Evolutionary conservation across 2,888 invertebrate genomes (phyloP), one percentile per base, ranked within the genome.

Genomic region (Lymantria monacha): DNA sequence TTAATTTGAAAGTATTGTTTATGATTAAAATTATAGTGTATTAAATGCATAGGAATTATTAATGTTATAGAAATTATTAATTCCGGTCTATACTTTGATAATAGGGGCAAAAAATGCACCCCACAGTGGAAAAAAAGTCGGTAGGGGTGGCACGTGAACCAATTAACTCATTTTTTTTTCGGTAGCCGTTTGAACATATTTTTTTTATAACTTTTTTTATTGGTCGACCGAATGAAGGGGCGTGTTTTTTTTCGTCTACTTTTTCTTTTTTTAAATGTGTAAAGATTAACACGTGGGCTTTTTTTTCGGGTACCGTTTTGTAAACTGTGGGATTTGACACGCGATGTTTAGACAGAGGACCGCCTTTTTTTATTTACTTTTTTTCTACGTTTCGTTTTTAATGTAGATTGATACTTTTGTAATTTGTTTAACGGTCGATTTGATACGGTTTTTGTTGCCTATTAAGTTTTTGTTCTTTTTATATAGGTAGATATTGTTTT

Each of bases 81-180:
- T 7, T 12, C 56, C 50, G 52, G 30, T 43, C 55, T 57, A 59
- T 59, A 51, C 42, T 55, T 46, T 54, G 46, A 70, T 87, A 83
- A 89, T 87, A 78, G 81, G 70, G 57, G 74, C 81, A 90, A 88
- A 90, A 90, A 90, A 86, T 69, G 66, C 82, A 84, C 86, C 87
- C 87, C 81, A 81, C 76, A 68, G 58, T 51, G 55, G 59, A 75
- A 72, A 72, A 59, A 57, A 42, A 45, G 41, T 51, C 60, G 8
- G 45, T 69, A 75, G 83, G 83, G 85, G 78, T 77, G 84, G 85
- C 90, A 85, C 89, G 84, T 81, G 85, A 62, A 74, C 83, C 89
- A 90, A 90, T 91, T 88, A 87, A 71, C 69, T 76, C 74, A 66
- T 76, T 83, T 86, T 85, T 41, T 89, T 83, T 79, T 76, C 75